These are phyloP conservation scores for Premnoplex brunnescens DNA, from an alignment of 2,797 vertebrate genomes.

Conservation along the genomic window DNA sequence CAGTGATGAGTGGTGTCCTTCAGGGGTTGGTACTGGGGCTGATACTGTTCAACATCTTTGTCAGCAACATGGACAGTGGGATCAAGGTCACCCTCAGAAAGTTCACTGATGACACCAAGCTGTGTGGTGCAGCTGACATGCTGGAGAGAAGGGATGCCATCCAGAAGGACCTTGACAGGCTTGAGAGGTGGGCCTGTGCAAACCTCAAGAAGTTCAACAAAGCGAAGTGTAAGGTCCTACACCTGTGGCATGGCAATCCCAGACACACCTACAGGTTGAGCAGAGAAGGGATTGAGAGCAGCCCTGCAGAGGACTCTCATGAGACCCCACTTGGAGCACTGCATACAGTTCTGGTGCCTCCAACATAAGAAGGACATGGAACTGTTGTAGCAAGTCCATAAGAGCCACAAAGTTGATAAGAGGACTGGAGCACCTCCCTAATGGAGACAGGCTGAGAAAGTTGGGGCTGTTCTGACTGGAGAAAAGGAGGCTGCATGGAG, in stretches of 20 bases:
- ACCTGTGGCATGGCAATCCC: neutral
- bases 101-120: too few relatives aligned
- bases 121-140: too few relatives aligned
- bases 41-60: neutral
- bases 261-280: neutral
- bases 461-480: too few relatives aligned
- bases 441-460: too few relatives aligned
- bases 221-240: neutral
- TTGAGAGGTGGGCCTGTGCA: neutral
- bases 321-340: neutral
- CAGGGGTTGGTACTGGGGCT: neutral
- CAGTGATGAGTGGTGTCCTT: neutral
- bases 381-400: neutral
- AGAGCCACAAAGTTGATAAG: neutral
- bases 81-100: too few relatives aligned
- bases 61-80: too few relatives aligned
- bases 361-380: neutral
- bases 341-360: neutral
- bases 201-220: neutral
- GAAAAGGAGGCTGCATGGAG: too few relatives aligned
- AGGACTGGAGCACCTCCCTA: neutral
- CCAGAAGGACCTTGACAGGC: neutral
- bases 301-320: neutral
- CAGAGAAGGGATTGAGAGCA: neutral
- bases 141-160: too few relatives aligned